Percentiles rank a stretch among this genome's conserved stretches.
Evolutionary conservation across 1,140 invertebrate genomes (phyloP).

Genomic region (Anastrepha obliqua): DNA sequence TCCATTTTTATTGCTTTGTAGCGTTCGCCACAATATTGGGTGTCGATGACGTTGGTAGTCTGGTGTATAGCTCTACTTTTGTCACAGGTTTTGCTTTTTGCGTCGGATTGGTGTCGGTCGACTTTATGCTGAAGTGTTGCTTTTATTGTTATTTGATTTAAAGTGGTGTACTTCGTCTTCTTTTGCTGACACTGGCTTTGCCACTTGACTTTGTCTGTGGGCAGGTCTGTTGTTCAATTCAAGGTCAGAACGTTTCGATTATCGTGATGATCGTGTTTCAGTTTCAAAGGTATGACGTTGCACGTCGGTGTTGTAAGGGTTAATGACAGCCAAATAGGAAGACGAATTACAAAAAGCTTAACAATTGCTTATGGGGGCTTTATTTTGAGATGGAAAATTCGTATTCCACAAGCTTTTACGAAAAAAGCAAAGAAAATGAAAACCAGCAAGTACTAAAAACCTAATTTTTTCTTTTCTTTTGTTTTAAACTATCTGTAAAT

Average conservation of each 20-base stretch:
- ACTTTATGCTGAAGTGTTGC: constrained; percentile 28
- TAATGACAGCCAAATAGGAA: neutral
- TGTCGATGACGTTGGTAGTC: constrained; percentile 19
- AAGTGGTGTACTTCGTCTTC: constrained; percentile 40
- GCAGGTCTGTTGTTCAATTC: constrained; percentile 27
- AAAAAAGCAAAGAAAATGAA: too few species aligned
- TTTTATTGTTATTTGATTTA: constrained; percentile 51
- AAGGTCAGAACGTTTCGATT: constrained; percentile 17
- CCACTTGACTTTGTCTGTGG: constrained; percentile 36
- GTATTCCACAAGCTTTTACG: too few species aligned
- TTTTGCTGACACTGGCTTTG: constrained; percentile 40
- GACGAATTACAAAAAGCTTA: neutral
- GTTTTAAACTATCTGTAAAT: too few species aligned
- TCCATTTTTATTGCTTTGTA: neutral
- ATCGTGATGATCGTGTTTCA: neutral
- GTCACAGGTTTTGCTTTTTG: neutral
- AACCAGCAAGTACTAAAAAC: too few species aligned
- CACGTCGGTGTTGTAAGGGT: neutral
- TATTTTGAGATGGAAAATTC: too few species aligned
- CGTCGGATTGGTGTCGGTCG: neutral
- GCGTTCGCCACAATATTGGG: constrained; percentile 15
- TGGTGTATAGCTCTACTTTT: neutral
- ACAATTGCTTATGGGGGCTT: neutral
- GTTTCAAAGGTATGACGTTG: neutral
- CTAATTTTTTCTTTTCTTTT: too few species aligned